These are phyloP conservation scores for Dryobota labecula DNA, from an alignment of 2,888 invertebrate species.

Conservation along the genomic window DNA sequence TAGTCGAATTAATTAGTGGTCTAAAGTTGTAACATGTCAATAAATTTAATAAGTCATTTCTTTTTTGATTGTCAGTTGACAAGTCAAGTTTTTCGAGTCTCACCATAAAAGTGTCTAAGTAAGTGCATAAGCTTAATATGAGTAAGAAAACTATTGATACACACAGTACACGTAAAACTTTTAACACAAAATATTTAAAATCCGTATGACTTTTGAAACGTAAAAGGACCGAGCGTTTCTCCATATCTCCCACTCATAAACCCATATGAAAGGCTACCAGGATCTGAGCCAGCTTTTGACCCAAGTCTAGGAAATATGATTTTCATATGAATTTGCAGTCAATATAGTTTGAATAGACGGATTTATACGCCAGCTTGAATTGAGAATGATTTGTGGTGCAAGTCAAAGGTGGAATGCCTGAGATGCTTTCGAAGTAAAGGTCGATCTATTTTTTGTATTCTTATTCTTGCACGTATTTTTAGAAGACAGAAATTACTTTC, in stretches of 20 bases:
- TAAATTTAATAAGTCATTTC: too few relatives aligned
- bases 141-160: not conserved
- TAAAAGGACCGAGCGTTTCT: conserved; percentile 1
- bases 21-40: too few relatives aligned
- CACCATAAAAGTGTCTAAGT: too few relatives aligned
- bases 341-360: conserved; percentile 62
- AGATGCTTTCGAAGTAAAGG: not conserved
- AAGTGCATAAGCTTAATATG: too few relatives aligned
- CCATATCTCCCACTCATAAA: conserved; percentile 25
- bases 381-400: conserved; percentile 24
- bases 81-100: too few relatives aligned
- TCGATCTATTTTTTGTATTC: not conserved
- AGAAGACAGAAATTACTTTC: not conserved
- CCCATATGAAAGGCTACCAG: conserved; percentile 18
- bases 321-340: conserved; percentile 69
- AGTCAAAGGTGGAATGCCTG: conserved; percentile 6
- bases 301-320: conserved; percentile 64
- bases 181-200: not conserved
- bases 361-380: conserved; percentile 47
- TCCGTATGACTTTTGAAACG: not conserved
- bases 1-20: too few relatives aligned
- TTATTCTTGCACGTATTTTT: not conserved
- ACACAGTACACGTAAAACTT: not conserved
- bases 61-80: too few relatives aligned
- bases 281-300: conserved; percentile 29